phyloP scores from a whole-genome alignment of 1,140 invertebrate genomes.

The Mya arenaria region DNA sequence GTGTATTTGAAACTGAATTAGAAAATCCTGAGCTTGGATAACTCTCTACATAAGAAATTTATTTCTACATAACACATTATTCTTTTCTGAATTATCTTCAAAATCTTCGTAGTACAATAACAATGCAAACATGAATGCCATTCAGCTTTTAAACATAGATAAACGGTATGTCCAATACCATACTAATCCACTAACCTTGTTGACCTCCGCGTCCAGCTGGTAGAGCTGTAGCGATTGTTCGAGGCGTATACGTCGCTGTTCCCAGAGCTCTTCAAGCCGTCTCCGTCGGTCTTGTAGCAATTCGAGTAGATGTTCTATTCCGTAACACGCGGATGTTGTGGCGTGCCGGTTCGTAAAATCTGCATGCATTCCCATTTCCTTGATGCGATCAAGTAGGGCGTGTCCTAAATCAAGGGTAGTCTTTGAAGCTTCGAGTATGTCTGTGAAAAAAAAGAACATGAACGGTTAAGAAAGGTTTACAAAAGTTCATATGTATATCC shows the following conservation, averaged over 20 bases:
- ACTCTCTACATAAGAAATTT: too few species aligned
- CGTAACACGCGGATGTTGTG: constrained; percentile 81
- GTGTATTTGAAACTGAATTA: too few species aligned
- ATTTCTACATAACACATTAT: too few species aligned
- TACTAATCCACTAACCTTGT: constrained; percentile 82
- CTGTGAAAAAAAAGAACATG: constrained; percentile 67
- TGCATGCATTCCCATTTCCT: constrained; percentile 80
- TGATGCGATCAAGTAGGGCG: constrained; percentile 85
- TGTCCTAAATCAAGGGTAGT: constrained; percentile 90
- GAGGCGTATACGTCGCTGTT: constrained; percentile 84
- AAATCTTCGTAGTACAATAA: too few species aligned
- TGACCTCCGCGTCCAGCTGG: constrained; percentile 87
- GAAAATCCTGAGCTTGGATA: too few species aligned
- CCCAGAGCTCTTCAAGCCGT: constrained; percentile 88
- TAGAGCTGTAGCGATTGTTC: constrained; percentile 90
- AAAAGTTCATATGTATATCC: too few species aligned
- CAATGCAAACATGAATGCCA: too few species aligned
- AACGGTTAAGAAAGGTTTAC: neutral
- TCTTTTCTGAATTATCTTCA: too few species aligned
- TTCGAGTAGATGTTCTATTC: constrained; percentile 82
- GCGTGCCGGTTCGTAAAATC: constrained; percentile 80
- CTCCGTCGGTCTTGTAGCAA: constrained; percentile 90
- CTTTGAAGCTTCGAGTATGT: constrained; percentile 90
- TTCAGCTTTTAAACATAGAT: too few species aligned
- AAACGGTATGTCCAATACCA: neutral